A percentile compares a stretch with the other conserved stretches of the same genome.
phyloP scores from a whole-genome alignment of 1,140 invertebrate genomes.

The Zophobas atratus region DNA sequence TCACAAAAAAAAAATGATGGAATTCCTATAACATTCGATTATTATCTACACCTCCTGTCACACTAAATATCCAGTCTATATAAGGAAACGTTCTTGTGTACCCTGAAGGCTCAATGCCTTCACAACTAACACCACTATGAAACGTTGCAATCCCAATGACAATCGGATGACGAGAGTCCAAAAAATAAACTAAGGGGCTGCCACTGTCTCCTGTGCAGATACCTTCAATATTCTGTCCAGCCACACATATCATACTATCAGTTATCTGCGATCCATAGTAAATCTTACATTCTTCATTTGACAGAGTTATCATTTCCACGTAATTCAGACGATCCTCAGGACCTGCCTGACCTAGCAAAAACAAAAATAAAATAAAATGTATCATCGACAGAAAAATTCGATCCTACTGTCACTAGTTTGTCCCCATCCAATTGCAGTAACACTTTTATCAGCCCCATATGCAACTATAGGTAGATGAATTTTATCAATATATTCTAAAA shows the following conservation, averaged over 20 bases:
- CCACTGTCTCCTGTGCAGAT: slow-evolving; percentile 13
- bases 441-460: not conserved
- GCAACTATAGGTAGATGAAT: not conserved
- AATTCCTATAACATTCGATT: no score
- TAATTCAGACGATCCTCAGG: not conserved
- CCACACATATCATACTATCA: not conserved
- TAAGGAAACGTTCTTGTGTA: slow-evolving; percentile 23
- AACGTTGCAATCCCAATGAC: not conserved
- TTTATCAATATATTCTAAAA: slow-evolving; percentile 16
- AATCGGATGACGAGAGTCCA: slow-evolving; percentile 2
- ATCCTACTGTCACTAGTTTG: slow-evolving; percentile 10
- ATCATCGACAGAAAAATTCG: not conserved
- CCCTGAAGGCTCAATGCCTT: slow-evolving; percentile 15
- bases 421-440: slow-evolving; percentile 7
- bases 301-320: not conserved
- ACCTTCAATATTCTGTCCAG: not conserved
- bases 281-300: not conserved
- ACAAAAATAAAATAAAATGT: not conserved
- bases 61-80: slow-evolving; percentile 6
- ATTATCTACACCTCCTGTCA: not conserved
- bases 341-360: not conserved
- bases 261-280: not conserved
- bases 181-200: slow-evolving; percentile 1
- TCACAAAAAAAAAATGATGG: not conserved
- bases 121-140: slow-evolving; percentile 9